Evolutionary conservation across 2,113 vertebrate genomes (phyloP).

Genomic region (Podiceps cristatus): DNA sequence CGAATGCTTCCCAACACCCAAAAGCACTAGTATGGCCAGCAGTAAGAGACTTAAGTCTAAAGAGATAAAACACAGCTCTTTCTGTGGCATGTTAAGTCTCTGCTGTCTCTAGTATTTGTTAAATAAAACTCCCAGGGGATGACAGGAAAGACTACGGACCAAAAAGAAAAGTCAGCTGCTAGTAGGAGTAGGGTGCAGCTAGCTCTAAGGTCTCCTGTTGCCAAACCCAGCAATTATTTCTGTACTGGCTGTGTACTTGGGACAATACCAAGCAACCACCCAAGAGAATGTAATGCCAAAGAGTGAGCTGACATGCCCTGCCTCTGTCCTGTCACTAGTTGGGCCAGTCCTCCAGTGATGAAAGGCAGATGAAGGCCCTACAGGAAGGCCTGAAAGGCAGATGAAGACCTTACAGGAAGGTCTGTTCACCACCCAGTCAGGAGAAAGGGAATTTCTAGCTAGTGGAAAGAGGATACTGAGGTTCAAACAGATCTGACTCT

Average conservation of each 20-base stretch:
- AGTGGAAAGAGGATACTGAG: background rate
- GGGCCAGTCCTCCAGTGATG: background rate
- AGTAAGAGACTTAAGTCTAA: background rate
- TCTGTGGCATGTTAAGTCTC: background rate
- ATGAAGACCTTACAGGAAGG: background rate
- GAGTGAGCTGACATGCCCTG: background rate
- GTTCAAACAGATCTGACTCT: background rate
- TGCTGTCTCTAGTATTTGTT: background rate
- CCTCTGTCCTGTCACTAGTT: background rate
- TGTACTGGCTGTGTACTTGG: background rate
- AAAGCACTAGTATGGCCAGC: background rate
- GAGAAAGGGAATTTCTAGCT: constrained; percentile 52
- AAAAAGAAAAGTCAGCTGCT: background rate
- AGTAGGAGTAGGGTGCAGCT: background rate
- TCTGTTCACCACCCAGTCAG: background rate
- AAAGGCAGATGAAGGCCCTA: background rate
- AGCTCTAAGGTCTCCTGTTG: background rate
- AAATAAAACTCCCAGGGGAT: background rate
- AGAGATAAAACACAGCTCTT: background rate
- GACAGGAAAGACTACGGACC: background rate
- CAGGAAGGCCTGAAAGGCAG: background rate
- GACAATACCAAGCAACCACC: background rate
- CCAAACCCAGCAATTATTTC: background rate
- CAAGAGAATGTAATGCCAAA: background rate
- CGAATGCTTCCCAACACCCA: background rate